A percentile compares a stretch with the other conserved stretches of the same genome.
These are phyloP conservation scores for Cremastinae sp. DNA, from an alignment of 2,888 invertebrate genomes.

Conservation along the genomic window DNA sequence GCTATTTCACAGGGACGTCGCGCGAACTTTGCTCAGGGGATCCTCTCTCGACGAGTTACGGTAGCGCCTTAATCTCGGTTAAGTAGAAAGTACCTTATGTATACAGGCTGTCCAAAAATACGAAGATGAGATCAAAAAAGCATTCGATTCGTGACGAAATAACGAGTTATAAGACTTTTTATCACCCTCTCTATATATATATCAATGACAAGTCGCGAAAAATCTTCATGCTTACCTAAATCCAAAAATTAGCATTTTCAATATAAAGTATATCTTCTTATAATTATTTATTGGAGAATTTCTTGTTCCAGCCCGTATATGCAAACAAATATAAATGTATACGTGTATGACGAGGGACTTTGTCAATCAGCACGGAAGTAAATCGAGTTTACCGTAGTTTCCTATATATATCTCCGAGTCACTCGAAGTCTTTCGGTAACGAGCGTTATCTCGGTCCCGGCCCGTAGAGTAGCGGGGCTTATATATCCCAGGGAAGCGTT, in stretches of 20 bases:
- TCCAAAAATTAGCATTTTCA: too few relatives aligned
- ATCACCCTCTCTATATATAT: too few relatives aligned
- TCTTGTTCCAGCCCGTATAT: neutral
- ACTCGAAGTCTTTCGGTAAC: conserved; percentile 26
- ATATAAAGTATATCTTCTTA: too few relatives aligned
- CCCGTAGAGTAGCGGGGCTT: conserved; percentile 22
- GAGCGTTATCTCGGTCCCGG: conserved; percentile 13
- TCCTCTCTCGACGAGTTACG: conserved; percentile 25
- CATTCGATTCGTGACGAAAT: too few relatives aligned
- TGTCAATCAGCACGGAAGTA: conserved; percentile 54
- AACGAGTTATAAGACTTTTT: too few relatives aligned
- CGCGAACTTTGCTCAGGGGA: conserved; percentile 36
- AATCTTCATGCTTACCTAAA: too few relatives aligned
- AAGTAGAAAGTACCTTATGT: conserved; percentile 36
- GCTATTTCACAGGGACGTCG: neutral
- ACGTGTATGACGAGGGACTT: conserved; percentile 33
- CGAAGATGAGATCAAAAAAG: neutral
- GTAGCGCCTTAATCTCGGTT: conserved; percentile 52
- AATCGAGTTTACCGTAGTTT: conserved; percentile 54
- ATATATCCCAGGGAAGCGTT: conserved; percentile 31
- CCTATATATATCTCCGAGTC: conserved; percentile 34
- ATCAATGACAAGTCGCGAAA: too few relatives aligned
- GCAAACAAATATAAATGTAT: conserved; percentile 13
- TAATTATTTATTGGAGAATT: too few relatives aligned
- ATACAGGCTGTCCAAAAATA: conserved; percentile 13